A percentile compares a stretch with the other conserved stretches of the same genome.
Conservation (phyloP, 2,888 invertebrate species). For the Spodoptera littoralis region DNA sequence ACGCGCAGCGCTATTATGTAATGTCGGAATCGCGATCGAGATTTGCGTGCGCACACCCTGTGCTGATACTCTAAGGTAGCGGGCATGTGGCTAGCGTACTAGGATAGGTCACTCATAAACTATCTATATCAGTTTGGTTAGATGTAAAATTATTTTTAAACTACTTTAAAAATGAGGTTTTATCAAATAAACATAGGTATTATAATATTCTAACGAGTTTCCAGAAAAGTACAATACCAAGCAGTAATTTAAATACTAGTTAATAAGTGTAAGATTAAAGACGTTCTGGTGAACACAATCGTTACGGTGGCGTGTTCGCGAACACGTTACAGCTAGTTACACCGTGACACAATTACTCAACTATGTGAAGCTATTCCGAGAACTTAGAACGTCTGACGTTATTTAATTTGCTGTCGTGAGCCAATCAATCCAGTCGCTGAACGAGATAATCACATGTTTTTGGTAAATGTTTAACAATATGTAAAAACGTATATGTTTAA, state of each 20-base stretch:
- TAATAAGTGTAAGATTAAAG: no score
- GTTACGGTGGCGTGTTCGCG: not conserved
- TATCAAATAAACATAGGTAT: no score
- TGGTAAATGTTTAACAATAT: not conserved
- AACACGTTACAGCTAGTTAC: constrained; percentile 25
- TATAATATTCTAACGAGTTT: no score
- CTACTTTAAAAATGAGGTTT: no score
- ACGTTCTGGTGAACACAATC: no score
- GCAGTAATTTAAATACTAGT: no score
- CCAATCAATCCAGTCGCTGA: constrained; percentile 33
- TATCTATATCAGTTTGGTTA: no score
- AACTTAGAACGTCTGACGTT: constrained; percentile 14
- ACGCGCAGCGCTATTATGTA: constrained; percentile 22
- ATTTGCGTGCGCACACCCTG: constrained; percentile 10
- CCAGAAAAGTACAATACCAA: no score
- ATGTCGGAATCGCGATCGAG: constrained; percentile 17
- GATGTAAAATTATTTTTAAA: no score
- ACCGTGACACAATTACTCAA: constrained; percentile 21
- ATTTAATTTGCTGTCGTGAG: constrained; percentile 2
- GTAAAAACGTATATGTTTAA: no score
- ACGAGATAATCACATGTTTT: constrained; percentile 22
- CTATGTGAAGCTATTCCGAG: constrained; percentile 25
- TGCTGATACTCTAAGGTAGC: constrained; percentile 15
- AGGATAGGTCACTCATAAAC: no score
- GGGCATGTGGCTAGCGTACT: not conserved